These are phyloP conservation scores for Linnaemya vulpina DNA, from an alignment of 2,888 invertebrate species.

Conservation along the genomic window DNA sequence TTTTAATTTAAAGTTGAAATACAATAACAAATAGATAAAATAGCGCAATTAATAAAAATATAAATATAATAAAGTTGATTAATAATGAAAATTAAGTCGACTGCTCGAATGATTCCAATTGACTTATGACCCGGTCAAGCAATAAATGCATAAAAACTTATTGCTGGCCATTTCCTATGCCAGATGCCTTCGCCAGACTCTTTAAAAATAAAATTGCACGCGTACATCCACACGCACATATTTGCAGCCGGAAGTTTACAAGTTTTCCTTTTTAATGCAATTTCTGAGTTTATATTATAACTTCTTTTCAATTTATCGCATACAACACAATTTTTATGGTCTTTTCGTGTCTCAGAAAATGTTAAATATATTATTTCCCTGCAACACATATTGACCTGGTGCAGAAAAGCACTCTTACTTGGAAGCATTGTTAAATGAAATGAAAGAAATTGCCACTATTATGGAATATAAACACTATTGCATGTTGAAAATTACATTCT, in stretches of 20 bases:
- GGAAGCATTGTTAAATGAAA: slow-evolving; percentile 58
- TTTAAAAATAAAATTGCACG: neutral
- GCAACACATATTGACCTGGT: slow-evolving; percentile 48
- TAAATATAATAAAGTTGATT: too few relatives aligned
- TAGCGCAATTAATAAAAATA: too few relatives aligned
- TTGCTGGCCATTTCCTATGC: slow-evolving; percentile 7
- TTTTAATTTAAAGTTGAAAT: too few relatives aligned
- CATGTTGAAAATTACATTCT: slow-evolving; percentile 43
- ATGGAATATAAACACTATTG: slow-evolving; percentile 58
- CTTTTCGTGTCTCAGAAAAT: slow-evolving; percentile 75
- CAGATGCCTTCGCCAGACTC: slow-evolving; percentile 31
- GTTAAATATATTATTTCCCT: slow-evolving; percentile 69
- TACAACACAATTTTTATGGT: slow-evolving; percentile 73
- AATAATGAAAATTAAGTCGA: too few relatives aligned
- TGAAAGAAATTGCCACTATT: slow-evolving; percentile 62
- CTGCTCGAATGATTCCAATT: neutral
- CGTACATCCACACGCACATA: neutral
- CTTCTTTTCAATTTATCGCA: slow-evolving; percentile 50
- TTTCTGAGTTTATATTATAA: slow-evolving; percentile 43
- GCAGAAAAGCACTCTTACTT: neutral
- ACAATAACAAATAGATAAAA: too few relatives aligned
- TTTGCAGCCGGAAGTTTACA: slow-evolving; percentile 28
- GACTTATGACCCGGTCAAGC: neutral
- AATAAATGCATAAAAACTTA: neutral
- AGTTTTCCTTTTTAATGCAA: slow-evolving; percentile 33